These are phyloP conservation scores for Corythucha ciliata DNA, from an alignment of 2,888 invertebrate genomes.

Conservation along the genomic window DNA sequence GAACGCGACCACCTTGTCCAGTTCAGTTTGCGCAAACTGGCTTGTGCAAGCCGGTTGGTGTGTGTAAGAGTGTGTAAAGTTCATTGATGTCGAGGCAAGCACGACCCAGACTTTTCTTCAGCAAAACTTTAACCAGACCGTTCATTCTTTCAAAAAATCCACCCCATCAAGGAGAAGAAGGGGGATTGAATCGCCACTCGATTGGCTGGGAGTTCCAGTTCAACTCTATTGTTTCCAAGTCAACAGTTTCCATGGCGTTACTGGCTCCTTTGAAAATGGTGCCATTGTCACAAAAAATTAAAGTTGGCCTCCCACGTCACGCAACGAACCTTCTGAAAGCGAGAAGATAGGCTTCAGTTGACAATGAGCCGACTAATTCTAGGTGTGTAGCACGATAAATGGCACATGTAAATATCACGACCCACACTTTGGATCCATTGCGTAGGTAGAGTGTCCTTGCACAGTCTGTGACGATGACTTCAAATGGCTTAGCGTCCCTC, in stretches of 20 bases:
- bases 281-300: constrained; percentile 42
- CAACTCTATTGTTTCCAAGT: constrained; percentile 41
- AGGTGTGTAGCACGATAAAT: constrained; percentile 40
- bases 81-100: constrained; percentile 11
- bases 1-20: too few species aligned
- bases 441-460: constrained; percentile 23
- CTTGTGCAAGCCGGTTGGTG: too few species aligned
- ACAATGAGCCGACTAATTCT: constrained; percentile 38
- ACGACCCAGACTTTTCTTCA: constrained; percentile 13
- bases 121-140: constrained; percentile 18
- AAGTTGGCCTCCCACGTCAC: constrained; percentile 39
- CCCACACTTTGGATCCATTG: constrained; percentile 35
- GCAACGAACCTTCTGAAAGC: constrained; percentile 39
- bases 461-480: constrained; percentile 39
- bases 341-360: constrained; percentile 37
- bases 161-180: constrained; percentile 41
- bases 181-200: constrained; percentile 40
- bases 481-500: constrained; percentile 35
- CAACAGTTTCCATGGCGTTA: constrained; percentile 45
- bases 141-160: too few species aligned
- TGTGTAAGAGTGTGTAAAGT: constrained; percentile 17
- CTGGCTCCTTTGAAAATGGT: constrained; percentile 40
- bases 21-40: too few species aligned
- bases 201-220: constrained; percentile 27
- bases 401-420: constrained; percentile 41